phyloP scores from a whole-genome alignment of 2,888 invertebrate species.

The Frankliniella intonsa region DNA sequence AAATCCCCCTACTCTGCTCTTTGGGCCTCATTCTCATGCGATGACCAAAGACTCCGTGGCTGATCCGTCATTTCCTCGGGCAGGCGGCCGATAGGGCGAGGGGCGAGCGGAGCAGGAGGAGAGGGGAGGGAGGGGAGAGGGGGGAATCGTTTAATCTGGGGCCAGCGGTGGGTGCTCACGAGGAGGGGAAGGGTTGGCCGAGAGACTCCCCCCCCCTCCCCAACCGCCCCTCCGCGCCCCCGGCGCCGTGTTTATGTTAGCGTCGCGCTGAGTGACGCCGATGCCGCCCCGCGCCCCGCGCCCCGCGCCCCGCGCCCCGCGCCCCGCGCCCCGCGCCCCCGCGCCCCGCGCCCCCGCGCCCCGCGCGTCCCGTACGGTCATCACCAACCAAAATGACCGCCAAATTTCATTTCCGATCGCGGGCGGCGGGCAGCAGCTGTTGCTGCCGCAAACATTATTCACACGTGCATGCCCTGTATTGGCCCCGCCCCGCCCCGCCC shows the following conservation, averaged over 20 bases:
- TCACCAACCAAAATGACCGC: background rate
- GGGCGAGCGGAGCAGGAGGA: background rate
- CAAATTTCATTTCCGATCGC: background rate
- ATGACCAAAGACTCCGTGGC: no score
- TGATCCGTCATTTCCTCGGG: no score
- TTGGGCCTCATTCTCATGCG: no score
- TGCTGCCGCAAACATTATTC: background rate
- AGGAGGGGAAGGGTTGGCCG: background rate
- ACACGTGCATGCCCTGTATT: background rate
- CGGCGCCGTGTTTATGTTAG: background rate
- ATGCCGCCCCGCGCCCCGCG: no score
- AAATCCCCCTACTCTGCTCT: no score
- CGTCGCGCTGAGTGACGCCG: background rate
- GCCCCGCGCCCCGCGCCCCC: no score
- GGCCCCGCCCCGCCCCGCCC: no score
- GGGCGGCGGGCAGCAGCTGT: background rate
- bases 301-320: no score
- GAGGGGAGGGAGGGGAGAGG: background rate
- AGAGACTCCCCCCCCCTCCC: background rate
- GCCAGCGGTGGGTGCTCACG: background rate
- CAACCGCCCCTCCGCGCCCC: background rate
- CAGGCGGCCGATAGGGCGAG: no score
- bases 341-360: no score
- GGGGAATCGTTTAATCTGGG: background rate
- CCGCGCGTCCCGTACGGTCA: background rate